phyloP scores from a whole-genome alignment of 2,113 vertebrate species.

The Tragelaphus imberbis region DNA sequence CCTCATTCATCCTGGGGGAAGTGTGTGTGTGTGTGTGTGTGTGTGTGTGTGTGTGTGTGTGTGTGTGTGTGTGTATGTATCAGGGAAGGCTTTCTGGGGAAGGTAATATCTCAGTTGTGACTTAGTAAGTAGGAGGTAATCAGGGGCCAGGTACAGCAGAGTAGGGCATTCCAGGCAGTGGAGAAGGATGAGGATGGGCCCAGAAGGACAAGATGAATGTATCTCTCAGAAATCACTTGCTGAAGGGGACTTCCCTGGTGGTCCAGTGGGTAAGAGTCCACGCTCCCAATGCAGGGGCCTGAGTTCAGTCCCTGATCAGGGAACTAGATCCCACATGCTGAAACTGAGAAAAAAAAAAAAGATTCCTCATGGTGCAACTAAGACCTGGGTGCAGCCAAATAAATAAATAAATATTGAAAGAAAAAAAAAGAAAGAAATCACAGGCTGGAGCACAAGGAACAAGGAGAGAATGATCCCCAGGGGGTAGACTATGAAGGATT shows the following conservation, averaged over 20 bases:
- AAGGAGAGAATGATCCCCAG: neutral
- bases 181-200: neutral
- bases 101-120: neutral
- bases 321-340: neutral
- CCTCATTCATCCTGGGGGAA: neutral
- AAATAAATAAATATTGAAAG: neutral
- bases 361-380: neutral
- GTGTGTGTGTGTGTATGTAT: too few species aligned
- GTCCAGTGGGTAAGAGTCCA: neutral
- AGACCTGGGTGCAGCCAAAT: neutral
- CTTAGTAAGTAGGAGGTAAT: neutral
- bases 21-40: neutral
- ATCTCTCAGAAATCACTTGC: neutral
- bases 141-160: neutral
- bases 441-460: neutral
- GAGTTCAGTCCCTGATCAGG: neutral
- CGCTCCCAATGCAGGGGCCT: neutral
- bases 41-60: neutral
- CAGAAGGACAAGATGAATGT: neutral
- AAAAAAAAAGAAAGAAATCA: neutral
- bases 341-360: neutral
- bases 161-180: neutral
- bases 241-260: neutral
- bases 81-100: neutral
- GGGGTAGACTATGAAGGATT: neutral